A percentile compares a stretch with the other conserved stretches of the same genome.
These are phyloP conservation scores for Oryzias sinensis DNA, from an alignment of 2,797 vertebrate species.

Conservation along the genomic window DNA sequence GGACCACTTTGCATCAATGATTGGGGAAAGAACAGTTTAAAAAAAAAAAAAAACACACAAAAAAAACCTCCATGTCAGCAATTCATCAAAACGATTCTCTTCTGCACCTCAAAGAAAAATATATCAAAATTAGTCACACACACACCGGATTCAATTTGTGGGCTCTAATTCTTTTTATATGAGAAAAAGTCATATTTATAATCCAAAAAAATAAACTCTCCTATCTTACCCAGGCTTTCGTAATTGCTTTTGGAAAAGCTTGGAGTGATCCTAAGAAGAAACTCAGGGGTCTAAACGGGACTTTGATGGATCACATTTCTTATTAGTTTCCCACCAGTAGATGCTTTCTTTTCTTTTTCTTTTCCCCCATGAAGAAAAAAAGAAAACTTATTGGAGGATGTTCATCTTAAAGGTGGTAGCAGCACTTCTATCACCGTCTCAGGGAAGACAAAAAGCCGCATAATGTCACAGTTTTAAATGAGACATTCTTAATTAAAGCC, in stretches of 20 bases:
- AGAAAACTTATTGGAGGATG: neutral
- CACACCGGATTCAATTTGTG: neutral
- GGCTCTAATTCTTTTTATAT: slow-evolving; percentile 5
- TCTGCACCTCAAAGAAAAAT: slow-evolving; percentile 7
- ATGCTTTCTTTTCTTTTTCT: slow-evolving; percentile 1
- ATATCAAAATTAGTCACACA: slow-evolving; percentile 2
- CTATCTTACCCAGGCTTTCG: slow-evolving; percentile 18
- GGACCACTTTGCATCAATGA: neutral
- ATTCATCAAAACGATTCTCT: neutral
- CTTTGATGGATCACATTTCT: slow-evolving; percentile 32
- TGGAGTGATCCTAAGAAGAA: slow-evolving; percentile 19
- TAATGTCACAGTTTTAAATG: slow-evolving; percentile 5
- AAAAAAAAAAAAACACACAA: no score
- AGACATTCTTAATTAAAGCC: slow-evolving; percentile 4
- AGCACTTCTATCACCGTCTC: slow-evolving; percentile 21
- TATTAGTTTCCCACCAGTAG: slow-evolving; percentile 27
- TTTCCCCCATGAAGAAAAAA: neutral
- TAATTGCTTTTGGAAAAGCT: slow-evolving; percentile 29
- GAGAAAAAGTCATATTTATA: slow-evolving; percentile 22
- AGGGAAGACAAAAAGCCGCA: slow-evolving; percentile 6
- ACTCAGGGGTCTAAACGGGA: slow-evolving; percentile 5
- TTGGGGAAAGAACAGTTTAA: neutral
- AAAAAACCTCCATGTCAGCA: neutral
- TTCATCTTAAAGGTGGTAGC: slow-evolving; percentile 21
- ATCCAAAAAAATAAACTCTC: slow-evolving; percentile 18